These are phyloP conservation scores for Pangasius djambal DNA, from an alignment of 2,797 vertebrate genomes.

Conservation along the genomic window DNA sequence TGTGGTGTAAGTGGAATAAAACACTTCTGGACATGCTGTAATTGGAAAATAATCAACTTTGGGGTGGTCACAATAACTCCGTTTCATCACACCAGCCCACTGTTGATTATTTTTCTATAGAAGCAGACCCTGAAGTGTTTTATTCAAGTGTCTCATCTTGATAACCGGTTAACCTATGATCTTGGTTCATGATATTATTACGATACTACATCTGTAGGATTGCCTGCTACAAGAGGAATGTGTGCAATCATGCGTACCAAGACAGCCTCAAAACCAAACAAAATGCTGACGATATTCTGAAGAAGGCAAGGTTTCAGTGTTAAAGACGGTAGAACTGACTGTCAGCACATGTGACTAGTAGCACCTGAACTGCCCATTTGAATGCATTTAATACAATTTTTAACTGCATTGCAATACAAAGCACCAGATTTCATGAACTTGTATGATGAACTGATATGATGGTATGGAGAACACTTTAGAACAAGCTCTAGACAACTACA, in stretches of 20 bases:
- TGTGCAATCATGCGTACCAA: not conserved
- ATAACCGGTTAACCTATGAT: not conserved
- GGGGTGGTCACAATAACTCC: not conserved
- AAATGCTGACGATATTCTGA: not conserved
- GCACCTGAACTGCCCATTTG: not conserved
- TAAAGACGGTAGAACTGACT: not conserved
- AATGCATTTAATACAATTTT: not conserved
- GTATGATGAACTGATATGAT: not conserved
- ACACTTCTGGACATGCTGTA: not conserved
- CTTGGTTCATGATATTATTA: not conserved
- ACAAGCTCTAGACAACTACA: constrained; percentile 37
- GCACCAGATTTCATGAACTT: not conserved
- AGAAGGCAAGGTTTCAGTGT: not conserved
- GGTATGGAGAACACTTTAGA: not conserved
- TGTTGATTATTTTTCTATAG: not conserved
- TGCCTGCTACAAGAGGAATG: not conserved
- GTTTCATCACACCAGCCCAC: not conserved
- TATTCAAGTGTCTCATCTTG: not conserved
- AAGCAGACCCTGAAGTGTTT: not conserved
- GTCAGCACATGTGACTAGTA: not conserved
- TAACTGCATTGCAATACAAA: not conserved
- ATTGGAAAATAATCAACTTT: not conserved
- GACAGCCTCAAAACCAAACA: not conserved
- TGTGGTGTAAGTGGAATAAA: not conserved
- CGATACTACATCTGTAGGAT: not conserved